Evolutionary conservation across 1,140 invertebrate species (phyloP).

Genomic region (Argopecten irradians): DNA sequence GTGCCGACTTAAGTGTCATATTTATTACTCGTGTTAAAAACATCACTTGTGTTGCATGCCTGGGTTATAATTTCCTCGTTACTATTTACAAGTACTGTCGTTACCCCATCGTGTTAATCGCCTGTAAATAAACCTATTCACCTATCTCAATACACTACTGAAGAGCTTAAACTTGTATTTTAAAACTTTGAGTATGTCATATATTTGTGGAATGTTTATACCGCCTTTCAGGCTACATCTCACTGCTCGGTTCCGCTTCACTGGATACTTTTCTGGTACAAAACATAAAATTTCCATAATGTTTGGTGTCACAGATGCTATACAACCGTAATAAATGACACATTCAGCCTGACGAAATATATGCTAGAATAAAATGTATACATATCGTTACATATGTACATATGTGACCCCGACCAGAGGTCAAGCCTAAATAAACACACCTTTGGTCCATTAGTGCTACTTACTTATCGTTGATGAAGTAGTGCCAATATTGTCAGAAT

Average conservation of each 20-base stretch:
- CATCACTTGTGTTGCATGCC: not conserved
- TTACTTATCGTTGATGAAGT: not conserved
- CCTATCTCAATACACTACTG: not conserved
- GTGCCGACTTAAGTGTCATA: not conserved
- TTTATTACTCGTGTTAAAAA: not conserved
- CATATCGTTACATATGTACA: not conserved
- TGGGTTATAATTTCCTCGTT: not conserved
- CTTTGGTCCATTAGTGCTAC: not conserved
- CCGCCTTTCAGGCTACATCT: not conserved
- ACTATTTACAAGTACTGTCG: not conserved
- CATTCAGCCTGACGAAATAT: not conserved
- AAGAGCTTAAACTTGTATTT: not conserved
- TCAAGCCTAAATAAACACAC: not conserved
- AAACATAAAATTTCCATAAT: not conserved
- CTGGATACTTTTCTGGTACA: not conserved
- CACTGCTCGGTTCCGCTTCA: not conserved
- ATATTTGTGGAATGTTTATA: not conserved
- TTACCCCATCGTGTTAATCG: not conserved
- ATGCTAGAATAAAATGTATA: constrained; percentile 4
- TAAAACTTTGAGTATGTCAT: not conserved
- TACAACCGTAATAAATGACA: not conserved
- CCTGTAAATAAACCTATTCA: not conserved
- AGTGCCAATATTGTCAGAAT: not conserved
- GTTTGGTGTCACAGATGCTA: not conserved
- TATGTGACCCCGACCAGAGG: not conserved